Base-by-base conservation (phyloP, 2,888 invertebrate species). In the Zelleria hepariella region DNA sequence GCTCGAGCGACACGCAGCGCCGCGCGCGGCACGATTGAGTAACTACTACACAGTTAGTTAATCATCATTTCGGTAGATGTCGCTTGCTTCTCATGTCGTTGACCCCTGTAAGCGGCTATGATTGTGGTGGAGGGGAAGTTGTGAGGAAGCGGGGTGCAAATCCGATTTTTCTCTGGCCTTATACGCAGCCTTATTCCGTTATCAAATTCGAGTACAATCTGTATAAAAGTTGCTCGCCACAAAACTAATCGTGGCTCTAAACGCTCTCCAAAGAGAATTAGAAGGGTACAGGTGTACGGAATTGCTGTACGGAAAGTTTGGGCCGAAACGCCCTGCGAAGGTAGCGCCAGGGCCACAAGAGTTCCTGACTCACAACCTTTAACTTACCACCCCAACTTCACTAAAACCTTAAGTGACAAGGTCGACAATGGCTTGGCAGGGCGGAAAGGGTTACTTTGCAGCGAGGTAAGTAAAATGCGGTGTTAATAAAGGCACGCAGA, bases 271-370 rank as follows among this genome's bases (percentile, higher is more conserved):
- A 51, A 67, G 71, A 70, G 71, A 74, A 73, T 74, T 74, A 73
- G 69, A 73, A 57, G 27, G 70, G 71, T 71, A 67, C 73, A 70
- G 71, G 69, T 70, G 73, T 65, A 59, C 62, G 61, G 67, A 73
- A 74, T 51, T 26, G 58, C 51, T 58, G 23, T 51, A 26, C 27
- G 58, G 42, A 51, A 58, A 58, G 49, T 58, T 58, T 57, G 10
- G 47, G 10, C 27, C n/a, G 21, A 56, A 32, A 18, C 55, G 27
- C 55, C 8, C 32, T 55, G 21, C 20, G 27, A 55, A 55, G 55
- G 55, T 55, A 53, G 10, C 1, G 53, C 25, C 23, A 25, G 53
- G 25, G 32, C 8, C 27, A 55, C 27, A 4, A 21, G 32, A 27
- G n/a, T 55, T 32, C 24, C 24, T 52, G 21, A 24, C 21, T 6